Conservation (phyloP, 1,140 invertebrate genomes). For the Drosophila truncata region DNA sequence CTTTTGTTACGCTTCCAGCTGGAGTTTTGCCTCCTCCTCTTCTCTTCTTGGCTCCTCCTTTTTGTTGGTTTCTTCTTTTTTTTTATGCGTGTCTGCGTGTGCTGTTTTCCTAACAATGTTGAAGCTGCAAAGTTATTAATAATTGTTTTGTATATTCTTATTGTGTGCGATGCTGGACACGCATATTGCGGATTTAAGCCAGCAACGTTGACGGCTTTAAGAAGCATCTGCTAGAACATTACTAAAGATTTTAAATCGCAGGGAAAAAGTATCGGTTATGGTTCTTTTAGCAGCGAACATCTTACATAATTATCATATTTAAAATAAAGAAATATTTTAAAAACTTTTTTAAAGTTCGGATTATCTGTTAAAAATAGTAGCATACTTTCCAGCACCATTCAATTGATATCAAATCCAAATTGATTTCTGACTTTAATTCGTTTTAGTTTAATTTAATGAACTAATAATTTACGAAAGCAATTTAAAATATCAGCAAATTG, state of each 20-base stretch:
- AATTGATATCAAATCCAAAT: too few relatives aligned
- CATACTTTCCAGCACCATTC: background rate
- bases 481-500: background rate
- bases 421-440: too few relatives aligned
- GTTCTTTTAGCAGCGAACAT: too few relatives aligned
- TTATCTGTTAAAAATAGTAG: too few relatives aligned
- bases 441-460: background rate
- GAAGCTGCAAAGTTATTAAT: conserved; percentile 58
- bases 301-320: too few relatives aligned
- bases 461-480: background rate
- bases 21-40: conserved; percentile 11
- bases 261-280: background rate
- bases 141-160: conserved; percentile 44
- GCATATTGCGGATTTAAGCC: conserved; percentile 4
- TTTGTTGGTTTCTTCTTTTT: conserved; percentile 1
- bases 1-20: conserved; percentile 32
- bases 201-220: background rate
- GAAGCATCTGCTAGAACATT: background rate
- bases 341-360: too few relatives aligned
- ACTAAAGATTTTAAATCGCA: background rate
- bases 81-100: conserved; percentile 14
- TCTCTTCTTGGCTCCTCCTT: background rate
- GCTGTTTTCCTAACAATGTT: conserved; percentile 35
- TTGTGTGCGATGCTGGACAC: conserved; percentile 15
- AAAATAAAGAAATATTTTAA: too few relatives aligned